Conservation (phyloP, 2,888 invertebrate species). For the Tachystola acroxantha region DNA sequence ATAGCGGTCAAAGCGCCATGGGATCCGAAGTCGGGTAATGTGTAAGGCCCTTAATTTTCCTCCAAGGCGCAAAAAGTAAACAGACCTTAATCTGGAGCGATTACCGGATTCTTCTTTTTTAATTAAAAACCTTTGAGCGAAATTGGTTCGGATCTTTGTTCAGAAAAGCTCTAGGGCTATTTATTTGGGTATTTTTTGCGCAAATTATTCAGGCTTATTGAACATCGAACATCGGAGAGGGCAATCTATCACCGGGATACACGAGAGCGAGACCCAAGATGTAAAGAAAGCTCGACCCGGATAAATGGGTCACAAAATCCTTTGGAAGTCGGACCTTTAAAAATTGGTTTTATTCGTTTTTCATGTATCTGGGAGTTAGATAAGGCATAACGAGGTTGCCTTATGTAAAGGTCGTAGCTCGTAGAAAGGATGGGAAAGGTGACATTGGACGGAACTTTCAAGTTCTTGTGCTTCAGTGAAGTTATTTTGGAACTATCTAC, state of each 20-base stretch:
- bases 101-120: conserved; percentile 33
- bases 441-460: no score
- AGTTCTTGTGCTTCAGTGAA: no score
- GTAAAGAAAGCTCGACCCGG: conserved; percentile 44
- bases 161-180: conserved; percentile 30
- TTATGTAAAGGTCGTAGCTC: no score
- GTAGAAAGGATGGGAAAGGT: no score
- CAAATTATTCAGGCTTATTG: conserved; percentile 64
- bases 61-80: conserved; percentile 18
- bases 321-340: conserved; percentile 47
- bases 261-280: conserved; percentile 22
- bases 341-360: conserved; percentile 53
- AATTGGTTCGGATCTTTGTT: conserved; percentile 46
- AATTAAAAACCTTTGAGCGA: conserved; percentile 43
- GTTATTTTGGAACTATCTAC: no score
- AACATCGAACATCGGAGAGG: conserved; percentile 45
- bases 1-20: not conserved
- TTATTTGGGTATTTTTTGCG: conserved; percentile 51
- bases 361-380: conserved; percentile 38
- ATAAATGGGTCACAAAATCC: conserved; percentile 52
- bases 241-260: conserved; percentile 57
- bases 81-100: conserved; percentile 24
- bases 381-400: conserved; percentile 3
- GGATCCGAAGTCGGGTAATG: not conserved
- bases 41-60: not conserved